These are phyloP conservation scores for Calcarius lapponicus DNA, from an alignment of 2,797 vertebrate species.

Conservation along the genomic window DNA sequence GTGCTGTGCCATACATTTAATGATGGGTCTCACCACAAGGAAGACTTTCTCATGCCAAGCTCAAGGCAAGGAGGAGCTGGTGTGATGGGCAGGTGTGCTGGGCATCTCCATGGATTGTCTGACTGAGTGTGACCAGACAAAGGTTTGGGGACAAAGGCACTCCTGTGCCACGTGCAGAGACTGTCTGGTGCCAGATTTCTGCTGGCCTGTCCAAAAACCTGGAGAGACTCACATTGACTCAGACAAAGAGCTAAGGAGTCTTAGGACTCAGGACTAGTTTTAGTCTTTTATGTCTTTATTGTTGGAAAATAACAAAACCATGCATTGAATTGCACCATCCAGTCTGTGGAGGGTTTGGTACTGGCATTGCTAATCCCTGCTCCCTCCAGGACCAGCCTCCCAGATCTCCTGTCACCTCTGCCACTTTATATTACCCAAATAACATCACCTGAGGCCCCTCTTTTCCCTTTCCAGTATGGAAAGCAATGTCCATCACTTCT, in stretches of 20 bases:
- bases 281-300: background rate
- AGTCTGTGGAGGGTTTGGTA: background rate
- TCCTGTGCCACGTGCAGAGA: background rate
- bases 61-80: background rate
- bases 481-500: background rate
- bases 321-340: background rate
- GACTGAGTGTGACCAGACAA: background rate
- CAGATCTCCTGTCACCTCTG: background rate
- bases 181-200: background rate
- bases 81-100: background rate
- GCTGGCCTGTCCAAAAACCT: background rate
- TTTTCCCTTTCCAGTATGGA: background rate
- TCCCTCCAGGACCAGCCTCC: background rate
- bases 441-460: background rate
- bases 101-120: background rate
- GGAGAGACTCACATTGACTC: background rate
- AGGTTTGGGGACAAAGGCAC: background rate
- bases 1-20: constrained; percentile 22
- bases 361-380: background rate
- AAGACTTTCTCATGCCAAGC: background rate
- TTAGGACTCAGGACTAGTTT: background rate
- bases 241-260: background rate
- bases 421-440: background rate
- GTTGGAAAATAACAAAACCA: background rate
- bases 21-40: constrained; percentile 14